Evolutionary conservation across 2,113 vertebrate genomes (phyloP).

Genomic region (Formicarius rufipectus): DNA sequence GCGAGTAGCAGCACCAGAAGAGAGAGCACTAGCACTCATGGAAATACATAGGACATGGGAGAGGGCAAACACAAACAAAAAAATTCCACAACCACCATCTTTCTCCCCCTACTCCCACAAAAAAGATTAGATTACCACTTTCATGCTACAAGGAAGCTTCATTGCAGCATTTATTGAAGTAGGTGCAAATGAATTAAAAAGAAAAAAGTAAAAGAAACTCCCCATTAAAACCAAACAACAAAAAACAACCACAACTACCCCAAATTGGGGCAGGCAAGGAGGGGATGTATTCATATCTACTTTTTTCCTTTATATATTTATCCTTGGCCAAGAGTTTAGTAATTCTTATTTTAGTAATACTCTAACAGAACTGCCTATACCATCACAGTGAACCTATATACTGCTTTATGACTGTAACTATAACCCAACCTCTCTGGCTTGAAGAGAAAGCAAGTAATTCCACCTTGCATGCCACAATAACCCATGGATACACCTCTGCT

Average conservation of each 20-base stretch:
- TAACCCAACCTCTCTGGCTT: background rate
- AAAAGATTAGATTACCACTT: background rate
- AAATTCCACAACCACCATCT: accelerated
- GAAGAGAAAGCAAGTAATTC: background rate
- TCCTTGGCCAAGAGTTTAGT: background rate
- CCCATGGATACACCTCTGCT: background rate
- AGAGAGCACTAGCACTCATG: background rate
- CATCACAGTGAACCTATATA: background rate
- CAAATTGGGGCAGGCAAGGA: too few species aligned
- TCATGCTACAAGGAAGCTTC: background rate
- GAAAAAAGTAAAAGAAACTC: too few species aligned
- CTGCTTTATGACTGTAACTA: background rate
- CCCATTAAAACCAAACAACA: background rate
- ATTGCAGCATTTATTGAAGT: background rate
- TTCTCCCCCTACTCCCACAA: accelerated
- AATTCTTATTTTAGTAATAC: background rate
- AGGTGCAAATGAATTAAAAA: background rate
- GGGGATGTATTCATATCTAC: background rate
- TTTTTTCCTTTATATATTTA: background rate
- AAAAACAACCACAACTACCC: background rate
- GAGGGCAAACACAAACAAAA: background rate
- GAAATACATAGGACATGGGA: background rate
- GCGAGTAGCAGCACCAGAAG: background rate
- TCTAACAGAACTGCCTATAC: background rate
- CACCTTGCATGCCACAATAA: background rate